Base-by-base conservation (phyloP, 2,797 vertebrate species). In the Eulemur rubriventer region DNA sequence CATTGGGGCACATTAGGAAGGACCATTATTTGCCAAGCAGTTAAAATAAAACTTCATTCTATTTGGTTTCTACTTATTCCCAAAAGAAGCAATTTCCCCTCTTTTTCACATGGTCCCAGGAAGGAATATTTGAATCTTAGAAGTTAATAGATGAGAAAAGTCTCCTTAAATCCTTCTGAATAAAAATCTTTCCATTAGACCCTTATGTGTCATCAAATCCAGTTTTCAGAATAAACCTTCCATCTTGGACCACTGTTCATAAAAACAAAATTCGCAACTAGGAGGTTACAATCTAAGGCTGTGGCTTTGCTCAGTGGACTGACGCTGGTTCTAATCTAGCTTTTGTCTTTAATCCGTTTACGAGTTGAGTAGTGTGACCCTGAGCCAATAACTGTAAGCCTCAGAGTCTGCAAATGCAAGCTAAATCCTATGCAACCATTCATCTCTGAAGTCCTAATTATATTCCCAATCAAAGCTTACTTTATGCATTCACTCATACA, bases 1-100 rank as follows among this genome's bases (percentile, higher is more conserved):
- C 28, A 26, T 38, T 7, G 7, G 10, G 8, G 11, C 24, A 85
- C 12, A 57, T 30, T 30, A 55, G n/a, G 26, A 69, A 80, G 50
- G 50, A 48, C 28, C 79, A 12, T 46, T 35, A 52, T 73, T 88
- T 95, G 61, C 20, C 33, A 72, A 28, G 35, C 0, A 35, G 10
- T 85, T 89, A 67, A 46, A 91, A 61, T 72, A 85, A 78, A 57
- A 85, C 24, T 75, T 52, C 65, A 89, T 96, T 93, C 73, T 89
- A 55, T 38, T 30, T 83, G 22, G 41, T 89, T 76, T 93, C 59
- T 91, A 43, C 7, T 28, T 63, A 69, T 82, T 96, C 89, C 50
- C 48, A 46, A 33, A 91, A 95, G 55, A 89, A 91, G 18, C 1
- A 61, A 78, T 41, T 85, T 89, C 30, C 6, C 33, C 18, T 55